These are phyloP conservation scores for Cheilosia variabilis DNA, from an alignment of 2,888 invertebrate species.

Conservation along the genomic window DNA sequence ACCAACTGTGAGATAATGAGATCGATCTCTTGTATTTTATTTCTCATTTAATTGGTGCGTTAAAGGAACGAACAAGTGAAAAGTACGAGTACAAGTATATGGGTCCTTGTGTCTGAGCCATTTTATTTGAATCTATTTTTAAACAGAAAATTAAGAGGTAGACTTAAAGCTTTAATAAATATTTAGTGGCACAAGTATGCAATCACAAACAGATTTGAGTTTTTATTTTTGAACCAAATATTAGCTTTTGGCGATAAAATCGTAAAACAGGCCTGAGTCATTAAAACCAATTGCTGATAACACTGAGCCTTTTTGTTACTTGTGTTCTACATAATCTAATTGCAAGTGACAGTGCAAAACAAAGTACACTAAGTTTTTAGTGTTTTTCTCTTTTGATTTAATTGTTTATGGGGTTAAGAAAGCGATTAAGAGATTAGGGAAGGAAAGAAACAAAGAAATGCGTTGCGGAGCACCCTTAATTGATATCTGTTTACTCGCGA, in stretches of 20 bases:
- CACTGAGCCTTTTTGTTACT: background rate
- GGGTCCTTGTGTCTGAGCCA: background rate
- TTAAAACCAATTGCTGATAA: slow-evolving; percentile 15
- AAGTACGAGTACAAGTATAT: background rate
- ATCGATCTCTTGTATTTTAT: slow-evolving; percentile 8
- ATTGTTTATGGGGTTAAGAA: slow-evolving; percentile 15
- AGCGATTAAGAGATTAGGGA: slow-evolving; percentile 6
- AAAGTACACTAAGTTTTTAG: background rate
- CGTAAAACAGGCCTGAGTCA: background rate
- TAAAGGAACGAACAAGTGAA: background rate
- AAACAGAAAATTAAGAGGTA: slow-evolving; percentile 4
- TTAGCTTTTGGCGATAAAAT: slow-evolving; percentile 1
- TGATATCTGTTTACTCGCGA: slow-evolving; percentile 25
- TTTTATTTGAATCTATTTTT: slow-evolving; percentile 10
- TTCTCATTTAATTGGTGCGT: slow-evolving; percentile 14
- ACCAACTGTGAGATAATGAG: slow-evolving; percentile 9
- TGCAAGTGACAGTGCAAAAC: slow-evolving; percentile 7
- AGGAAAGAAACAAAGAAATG: background rate
- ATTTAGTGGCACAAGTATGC: background rate
- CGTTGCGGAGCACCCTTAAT: background rate
- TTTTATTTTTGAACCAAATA: background rate
- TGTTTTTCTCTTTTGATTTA: slow-evolving; percentile 7
- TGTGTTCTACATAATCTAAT: slow-evolving; percentile 21
- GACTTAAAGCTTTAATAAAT: slow-evolving; percentile 11
- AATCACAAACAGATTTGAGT: background rate